Evolutionary conservation across 2,113 vertebrate genomes (phyloP).

Genomic region (Shinisaurus crocodilurus): DNA sequence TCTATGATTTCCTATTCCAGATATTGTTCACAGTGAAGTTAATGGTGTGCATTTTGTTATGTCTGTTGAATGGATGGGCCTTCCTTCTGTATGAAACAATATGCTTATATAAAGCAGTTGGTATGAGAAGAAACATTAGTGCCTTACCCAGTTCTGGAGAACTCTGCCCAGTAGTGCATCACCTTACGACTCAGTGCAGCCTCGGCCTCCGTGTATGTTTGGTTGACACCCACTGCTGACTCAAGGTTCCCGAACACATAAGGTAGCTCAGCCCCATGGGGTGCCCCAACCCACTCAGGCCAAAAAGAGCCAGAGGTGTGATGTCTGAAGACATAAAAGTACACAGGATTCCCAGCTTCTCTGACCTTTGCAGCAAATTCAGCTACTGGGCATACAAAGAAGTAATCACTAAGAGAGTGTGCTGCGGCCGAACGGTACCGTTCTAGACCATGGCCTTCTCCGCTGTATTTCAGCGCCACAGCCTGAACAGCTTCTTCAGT

Average conservation of each 20-base stretch:
- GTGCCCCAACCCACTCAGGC: constrained; percentile 82
- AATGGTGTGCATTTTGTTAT: background rate
- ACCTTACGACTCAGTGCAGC: constrained; percentile 75
- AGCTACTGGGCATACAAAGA: constrained; percentile 69
- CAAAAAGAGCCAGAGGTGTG: constrained; percentile 75
- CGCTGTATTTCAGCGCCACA: constrained; percentile 71
- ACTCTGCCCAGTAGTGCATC: constrained; percentile 81
- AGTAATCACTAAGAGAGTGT: constrained; percentile 63
- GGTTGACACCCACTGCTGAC: constrained; percentile 46
- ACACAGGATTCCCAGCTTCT: constrained; percentile 63
- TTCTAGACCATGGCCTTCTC: constrained; percentile 55
- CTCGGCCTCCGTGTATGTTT: constrained; percentile 66
- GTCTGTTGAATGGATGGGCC: background rate
- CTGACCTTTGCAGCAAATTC: constrained; percentile 69
- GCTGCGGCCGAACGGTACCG: constrained; percentile 72
- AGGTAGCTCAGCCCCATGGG: constrained; percentile 80
- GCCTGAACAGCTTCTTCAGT: constrained; percentile 56
- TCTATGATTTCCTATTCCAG: no score
- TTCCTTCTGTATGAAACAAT: background rate
- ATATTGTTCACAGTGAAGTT: background rate
- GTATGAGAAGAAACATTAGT: background rate
- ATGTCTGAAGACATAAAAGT: constrained; percentile 78
- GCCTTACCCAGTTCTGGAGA: constrained; percentile 77
- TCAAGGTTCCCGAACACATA: constrained; percentile 80
- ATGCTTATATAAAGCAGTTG: background rate